phyloP scores from a whole-genome alignment of 2,888 invertebrate species.

The Lomographa bimaculata region DNA sequence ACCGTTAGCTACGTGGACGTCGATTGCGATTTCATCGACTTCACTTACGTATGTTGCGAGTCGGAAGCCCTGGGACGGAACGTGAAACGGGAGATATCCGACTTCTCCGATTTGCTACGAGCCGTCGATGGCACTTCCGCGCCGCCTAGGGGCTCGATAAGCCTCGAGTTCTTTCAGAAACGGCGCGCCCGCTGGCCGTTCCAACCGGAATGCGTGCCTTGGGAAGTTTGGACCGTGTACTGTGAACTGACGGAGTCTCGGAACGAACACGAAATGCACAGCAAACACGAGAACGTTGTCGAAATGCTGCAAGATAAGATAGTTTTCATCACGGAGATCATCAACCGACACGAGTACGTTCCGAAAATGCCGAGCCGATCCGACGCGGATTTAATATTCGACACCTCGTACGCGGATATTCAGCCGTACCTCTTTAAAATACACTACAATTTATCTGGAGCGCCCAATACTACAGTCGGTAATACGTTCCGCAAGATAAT shows the following conservation, averaged over 20 bases:
- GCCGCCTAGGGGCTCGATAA: constrained; percentile 92
- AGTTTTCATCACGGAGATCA: constrained; percentile 96
- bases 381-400: constrained; percentile 96
- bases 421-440: constrained; percentile 99
- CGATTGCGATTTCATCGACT: constrained; percentile 98
- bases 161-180: constrained; percentile 97
- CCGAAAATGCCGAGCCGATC: constrained; percentile 97
- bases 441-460: constrained; percentile 91
- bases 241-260: constrained; percentile 93
- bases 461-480: constrained; percentile 91
- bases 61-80: constrained; percentile 90
- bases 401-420: constrained; percentile 95
- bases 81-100: constrained; percentile 89
- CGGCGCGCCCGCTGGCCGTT: constrained; percentile 96
- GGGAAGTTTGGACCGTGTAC: constrained; percentile 99
- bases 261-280: constrained; percentile 93
- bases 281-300: constrained; percentile 93
- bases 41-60: constrained; percentile 98
- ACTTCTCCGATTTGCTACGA: constrained; percentile 90
- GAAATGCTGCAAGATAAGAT: constrained; percentile 96
- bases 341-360: constrained; percentile 97
- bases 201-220: constrained; percentile 95
- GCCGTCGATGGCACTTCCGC: constrained; percentile 85
- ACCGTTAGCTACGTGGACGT: constrained; percentile 98
- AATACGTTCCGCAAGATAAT: constrained; percentile 95